phyloP scores from a whole-genome alignment of 2,797 vertebrate species.

The Pseudomugil gertrudae region DNA sequence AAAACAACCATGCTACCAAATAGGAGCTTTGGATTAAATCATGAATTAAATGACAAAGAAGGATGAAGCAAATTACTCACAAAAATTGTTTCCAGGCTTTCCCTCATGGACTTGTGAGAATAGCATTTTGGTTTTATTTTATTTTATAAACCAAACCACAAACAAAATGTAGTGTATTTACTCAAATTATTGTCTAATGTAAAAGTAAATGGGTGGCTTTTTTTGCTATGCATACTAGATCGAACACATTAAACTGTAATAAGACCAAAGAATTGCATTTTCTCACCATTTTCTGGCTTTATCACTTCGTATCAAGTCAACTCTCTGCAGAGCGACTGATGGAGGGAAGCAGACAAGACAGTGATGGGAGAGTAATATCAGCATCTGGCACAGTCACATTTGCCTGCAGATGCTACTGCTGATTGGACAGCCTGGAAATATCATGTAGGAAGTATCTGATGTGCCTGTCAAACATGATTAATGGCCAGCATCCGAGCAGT shows the following conservation, averaged over 20 bases:
- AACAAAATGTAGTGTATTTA: not conserved
- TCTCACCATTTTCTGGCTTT: not conserved
- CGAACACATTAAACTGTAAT: constrained; percentile 20
- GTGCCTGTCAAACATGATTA: constrained; percentile 63
- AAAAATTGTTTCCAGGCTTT: not conserved
- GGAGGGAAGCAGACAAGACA: constrained; percentile 35
- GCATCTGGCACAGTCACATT: constrained; percentile 57
- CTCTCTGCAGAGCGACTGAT: constrained; percentile 44
- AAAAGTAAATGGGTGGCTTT: not conserved
- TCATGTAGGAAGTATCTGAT: constrained; percentile 61
- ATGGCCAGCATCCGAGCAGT: constrained; percentile 40
- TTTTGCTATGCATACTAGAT: not conserved
- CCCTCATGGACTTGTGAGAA: not conserved
- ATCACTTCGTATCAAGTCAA: constrained; percentile 44
- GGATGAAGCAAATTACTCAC: not conserved
- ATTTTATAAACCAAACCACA: not conserved
- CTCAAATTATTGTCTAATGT: not conserved
- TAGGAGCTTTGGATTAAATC: not conserved
- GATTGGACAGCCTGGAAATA: constrained; percentile 62
- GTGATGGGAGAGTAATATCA: constrained; percentile 44
- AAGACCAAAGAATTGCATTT: constrained; percentile 12
- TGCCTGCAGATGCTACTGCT: constrained; percentile 51
- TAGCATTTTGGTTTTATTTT: not conserved
- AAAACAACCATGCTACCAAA: not conserved
- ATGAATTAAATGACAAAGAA: not conserved